Evolutionary conservation across 2,888 invertebrate species (phyloP).

Genomic region (Aphodius granarius): DNA sequence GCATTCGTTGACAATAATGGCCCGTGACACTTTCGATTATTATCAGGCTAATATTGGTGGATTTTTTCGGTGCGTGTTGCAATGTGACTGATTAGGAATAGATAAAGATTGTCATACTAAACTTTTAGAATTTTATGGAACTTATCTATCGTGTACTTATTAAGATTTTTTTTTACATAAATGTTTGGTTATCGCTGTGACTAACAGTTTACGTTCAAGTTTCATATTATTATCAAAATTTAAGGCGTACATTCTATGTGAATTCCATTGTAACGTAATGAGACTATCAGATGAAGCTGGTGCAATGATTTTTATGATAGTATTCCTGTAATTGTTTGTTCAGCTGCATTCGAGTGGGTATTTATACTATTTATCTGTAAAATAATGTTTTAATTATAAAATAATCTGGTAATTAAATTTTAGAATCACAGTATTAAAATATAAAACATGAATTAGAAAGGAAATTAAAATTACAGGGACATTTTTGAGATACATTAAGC

Average conservation of each 20-base stretch:
- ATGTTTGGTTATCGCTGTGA: neutral
- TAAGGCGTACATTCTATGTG: neutral
- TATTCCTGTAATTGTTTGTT: too few species aligned
- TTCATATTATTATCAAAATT: neutral
- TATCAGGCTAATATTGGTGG: neutral
- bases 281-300: neutral
- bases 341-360: too few species aligned
- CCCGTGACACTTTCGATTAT: neutral
- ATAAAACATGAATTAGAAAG: too few species aligned
- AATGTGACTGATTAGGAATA: neutral
- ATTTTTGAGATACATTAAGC: too few species aligned
- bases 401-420: too few species aligned
- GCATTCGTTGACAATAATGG: neutral
- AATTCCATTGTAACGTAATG: neutral
- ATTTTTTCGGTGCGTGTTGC: neutral
- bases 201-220: neutral
- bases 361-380: too few species aligned
- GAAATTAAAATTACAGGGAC: too few species aligned
- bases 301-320: too few species aligned
- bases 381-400: too few species aligned
- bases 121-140: neutral
- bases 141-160: neutral
- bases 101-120: neutral
- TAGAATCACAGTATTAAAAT: too few species aligned
- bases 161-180: neutral